Percentiles rank a stretch among this genome's conserved stretches.
Evolutionary conservation across 2,888 invertebrate species (phyloP).

Genomic region (Amphipyra berbera): DNA sequence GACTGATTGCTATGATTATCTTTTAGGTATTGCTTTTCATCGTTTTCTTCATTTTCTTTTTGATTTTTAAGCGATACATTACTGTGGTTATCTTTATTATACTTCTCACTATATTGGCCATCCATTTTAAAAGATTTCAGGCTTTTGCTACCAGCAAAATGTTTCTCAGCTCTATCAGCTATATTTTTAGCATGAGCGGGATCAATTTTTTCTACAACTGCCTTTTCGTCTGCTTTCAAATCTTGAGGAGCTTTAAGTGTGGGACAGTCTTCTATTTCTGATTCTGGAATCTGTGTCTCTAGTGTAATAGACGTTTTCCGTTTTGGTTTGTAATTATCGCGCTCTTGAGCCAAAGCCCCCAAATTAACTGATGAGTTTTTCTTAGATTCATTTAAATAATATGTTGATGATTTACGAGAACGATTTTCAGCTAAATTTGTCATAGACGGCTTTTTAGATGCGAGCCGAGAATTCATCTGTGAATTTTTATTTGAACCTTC

Average conservation of each 20-base stretch:
- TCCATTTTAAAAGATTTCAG: conserved; percentile 84
- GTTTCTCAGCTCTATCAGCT: conserved; percentile 79
- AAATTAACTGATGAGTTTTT: conserved; percentile 83
- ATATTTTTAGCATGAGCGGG: conserved; percentile 81
- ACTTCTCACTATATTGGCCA: conserved; percentile 81
- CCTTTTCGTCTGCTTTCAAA: conserved; percentile 87
- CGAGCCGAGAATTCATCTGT: conserved; percentile 83
- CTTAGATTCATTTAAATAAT: conserved; percentile 87
- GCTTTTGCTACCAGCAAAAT: conserved; percentile 78
- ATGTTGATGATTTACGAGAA: conserved; percentile 83
- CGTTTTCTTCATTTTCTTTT: conserved; percentile 80
- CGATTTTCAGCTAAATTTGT: conserved; percentile 83
- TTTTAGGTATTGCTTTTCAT: conserved; percentile 83
- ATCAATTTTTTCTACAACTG: conserved; percentile 80
- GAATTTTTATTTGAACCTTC: conserved; percentile 85
- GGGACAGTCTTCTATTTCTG: conserved; percentile 87
- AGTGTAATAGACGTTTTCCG: conserved; percentile 81
- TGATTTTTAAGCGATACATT: conserved; percentile 79
- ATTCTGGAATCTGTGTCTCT: conserved; percentile 83
- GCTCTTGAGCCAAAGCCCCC: conserved; percentile 76
- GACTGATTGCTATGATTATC: conserved; percentile 87
- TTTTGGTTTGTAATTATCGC: conserved; percentile 79
- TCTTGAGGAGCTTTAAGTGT: conserved; percentile 87
- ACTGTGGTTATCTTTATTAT: conserved; percentile 81
- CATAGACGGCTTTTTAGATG: conserved; percentile 86